A percentile compares a stretch with the other conserved stretches of the same genome.
These are phyloP conservation scores for Hoplostethus mediterraneus DNA, from an alignment of 2,797 vertebrate genomes.

Conservation along the genomic window DNA sequence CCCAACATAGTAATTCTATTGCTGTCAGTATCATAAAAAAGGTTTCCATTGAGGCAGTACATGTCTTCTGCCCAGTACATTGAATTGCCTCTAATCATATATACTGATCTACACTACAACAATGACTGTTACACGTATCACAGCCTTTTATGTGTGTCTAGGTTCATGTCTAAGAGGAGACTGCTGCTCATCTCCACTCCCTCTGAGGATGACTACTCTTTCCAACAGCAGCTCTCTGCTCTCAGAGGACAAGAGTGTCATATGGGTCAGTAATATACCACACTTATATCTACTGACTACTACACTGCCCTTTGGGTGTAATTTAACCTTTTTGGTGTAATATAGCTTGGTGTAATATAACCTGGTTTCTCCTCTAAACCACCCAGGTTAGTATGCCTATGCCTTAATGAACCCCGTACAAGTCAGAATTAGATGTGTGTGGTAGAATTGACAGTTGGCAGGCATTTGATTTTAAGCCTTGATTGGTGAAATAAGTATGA, in stretches of 20 bases:
- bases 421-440: too few species aligned
- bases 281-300: neutral
- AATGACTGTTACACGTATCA: too few species aligned
- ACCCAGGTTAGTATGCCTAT: too few species aligned
- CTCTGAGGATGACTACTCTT: conserved; percentile 83
- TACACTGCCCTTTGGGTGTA: neutral
- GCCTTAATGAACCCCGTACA: too few species aligned
- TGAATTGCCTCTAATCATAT: too few species aligned
- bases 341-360: conserved; percentile 6
- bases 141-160: conserved; percentile 37
- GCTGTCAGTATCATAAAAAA: too few species aligned
- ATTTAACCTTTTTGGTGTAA: neutral
- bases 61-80: too few species aligned
- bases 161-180: conserved; percentile 86
- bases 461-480: neutral
- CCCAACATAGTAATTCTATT: too few species aligned
- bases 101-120: too few species aligned
- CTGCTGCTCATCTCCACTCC: conserved; percentile 85
- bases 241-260: conserved; percentile 82
- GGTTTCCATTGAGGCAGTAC: too few species aligned
- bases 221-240: conserved; percentile 85
- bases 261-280: conserved; percentile 75
- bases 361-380: neutral
- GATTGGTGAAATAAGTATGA: neutral
- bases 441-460: too few species aligned